Evolutionary conservation across 1,140 invertebrate genomes (phyloP).

Genomic region (Cyphomyrmex costatus): DNA sequence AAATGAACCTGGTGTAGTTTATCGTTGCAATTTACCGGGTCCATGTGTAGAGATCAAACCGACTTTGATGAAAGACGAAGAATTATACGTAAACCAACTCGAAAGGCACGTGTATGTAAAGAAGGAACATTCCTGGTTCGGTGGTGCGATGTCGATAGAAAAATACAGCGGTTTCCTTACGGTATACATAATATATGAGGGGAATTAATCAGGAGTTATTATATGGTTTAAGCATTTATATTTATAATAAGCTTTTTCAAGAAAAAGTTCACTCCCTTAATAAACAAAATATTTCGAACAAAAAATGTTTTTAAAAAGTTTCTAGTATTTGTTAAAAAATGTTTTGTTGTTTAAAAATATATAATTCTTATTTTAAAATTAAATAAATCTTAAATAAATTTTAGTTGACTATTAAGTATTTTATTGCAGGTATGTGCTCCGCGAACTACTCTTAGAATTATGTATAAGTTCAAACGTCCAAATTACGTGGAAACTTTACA

Average conservation of each 20-base stretch:
- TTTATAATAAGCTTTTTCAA: background rate
- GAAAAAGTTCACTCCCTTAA: background rate
- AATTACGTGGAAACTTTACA: constrained; percentile 71
- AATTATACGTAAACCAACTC: constrained; percentile 44
- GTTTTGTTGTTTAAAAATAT: too few relatives aligned
- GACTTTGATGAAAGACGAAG: constrained; percentile 41
- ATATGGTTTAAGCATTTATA: background rate
- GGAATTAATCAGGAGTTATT: background rate
- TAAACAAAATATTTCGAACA: too few relatives aligned
- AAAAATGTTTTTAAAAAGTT: too few relatives aligned
- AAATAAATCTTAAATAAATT: too few relatives aligned
- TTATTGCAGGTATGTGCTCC: constrained; percentile 78
- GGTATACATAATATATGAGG: constrained; percentile 44
- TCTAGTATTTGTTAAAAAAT: too few relatives aligned
- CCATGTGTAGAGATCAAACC: constrained; percentile 44
- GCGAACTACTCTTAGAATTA: constrained; percentile 69
- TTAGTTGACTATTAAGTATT: background rate
- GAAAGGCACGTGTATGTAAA: constrained; percentile 31
- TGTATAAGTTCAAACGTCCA: background rate
- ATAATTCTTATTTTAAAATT: too few relatives aligned
- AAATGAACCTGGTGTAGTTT: constrained; percentile 77
- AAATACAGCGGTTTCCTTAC: constrained; percentile 65
- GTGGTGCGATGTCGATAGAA: constrained; percentile 73
- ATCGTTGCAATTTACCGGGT: constrained; percentile 67
- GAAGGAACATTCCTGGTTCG: constrained; percentile 76